Conservation (phyloP, 2,888 invertebrate species). For the Sericinus montela region DNA sequence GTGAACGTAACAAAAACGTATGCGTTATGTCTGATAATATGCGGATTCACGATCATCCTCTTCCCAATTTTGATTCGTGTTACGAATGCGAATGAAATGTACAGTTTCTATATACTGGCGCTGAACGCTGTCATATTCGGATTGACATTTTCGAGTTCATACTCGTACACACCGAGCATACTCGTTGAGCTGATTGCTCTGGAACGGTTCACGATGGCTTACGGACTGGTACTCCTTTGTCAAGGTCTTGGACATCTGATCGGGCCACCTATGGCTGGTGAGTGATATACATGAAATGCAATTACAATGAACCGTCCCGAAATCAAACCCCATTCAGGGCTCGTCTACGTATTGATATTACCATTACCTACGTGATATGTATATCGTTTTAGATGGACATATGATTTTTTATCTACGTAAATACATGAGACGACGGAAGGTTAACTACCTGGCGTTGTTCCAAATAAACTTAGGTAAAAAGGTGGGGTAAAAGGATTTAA, state of each 20-base stretch:
- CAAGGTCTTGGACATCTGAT: constrained; percentile 95
- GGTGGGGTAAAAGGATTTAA: too few relatives aligned
- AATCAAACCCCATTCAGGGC: too few relatives aligned
- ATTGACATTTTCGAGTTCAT: constrained; percentile 93
- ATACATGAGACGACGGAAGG: too few relatives aligned
- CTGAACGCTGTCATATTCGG: constrained; percentile 86
- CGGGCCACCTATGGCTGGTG: constrained; percentile 96
- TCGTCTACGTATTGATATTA: too few relatives aligned
- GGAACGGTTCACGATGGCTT: constrained; percentile 95
- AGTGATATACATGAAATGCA: too few relatives aligned
- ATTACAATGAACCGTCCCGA: too few relatives aligned
- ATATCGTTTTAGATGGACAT: too few relatives aligned
- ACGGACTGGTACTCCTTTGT: constrained; percentile 92
- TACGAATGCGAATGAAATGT: constrained; percentile 49
- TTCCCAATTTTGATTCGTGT: constrained; percentile 78
- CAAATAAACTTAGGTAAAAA: too few relatives aligned
- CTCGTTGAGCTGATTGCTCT: constrained; percentile 93
- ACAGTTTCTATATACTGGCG: constrained; percentile 73
- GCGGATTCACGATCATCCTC: constrained; percentile 80
- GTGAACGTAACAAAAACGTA: constrained; percentile 92
- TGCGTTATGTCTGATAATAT: constrained; percentile 85
- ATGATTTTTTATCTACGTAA: too few relatives aligned
- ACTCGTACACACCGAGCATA: constrained; percentile 94
- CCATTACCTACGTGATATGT: too few relatives aligned
- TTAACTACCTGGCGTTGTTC: too few relatives aligned